These are phyloP conservation scores for Zygothrica quintamaculata DNA, from an alignment of 2,888 invertebrate species.

Conservation along the genomic window DNA sequence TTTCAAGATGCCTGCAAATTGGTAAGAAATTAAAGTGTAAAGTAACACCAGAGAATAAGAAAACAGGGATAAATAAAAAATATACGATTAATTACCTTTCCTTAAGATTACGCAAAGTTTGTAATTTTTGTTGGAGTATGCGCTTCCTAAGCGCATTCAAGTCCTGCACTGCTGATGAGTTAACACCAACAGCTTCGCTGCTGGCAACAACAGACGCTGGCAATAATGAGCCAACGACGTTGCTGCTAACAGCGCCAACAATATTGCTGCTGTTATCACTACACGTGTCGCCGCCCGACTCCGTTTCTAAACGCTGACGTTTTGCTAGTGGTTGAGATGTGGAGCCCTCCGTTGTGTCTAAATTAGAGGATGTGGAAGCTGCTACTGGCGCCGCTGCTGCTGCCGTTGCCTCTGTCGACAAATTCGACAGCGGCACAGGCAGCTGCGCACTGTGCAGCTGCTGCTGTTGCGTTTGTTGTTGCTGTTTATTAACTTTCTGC, in stretches of 20 bases:
- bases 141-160: slow-evolving; percentile 87
- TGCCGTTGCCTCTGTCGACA: slow-evolving; percentile 73
- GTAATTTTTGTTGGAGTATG: slow-evolving; percentile 89
- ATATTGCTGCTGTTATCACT: slow-evolving; percentile 48
- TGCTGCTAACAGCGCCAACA: slow-evolving; percentile 62
- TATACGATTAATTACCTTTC: slow-evolving; percentile 86
- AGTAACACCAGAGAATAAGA: neutral
- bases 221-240: slow-evolving; percentile 76
- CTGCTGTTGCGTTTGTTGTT: slow-evolving; percentile 51
- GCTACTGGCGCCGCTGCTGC: slow-evolving; percentile 52
- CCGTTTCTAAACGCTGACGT: slow-evolving; percentile 69
- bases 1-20: slow-evolving; percentile 88
- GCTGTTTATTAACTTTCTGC: slow-evolving; percentile 42
- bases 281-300: slow-evolving; percentile 27
- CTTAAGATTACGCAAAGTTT: slow-evolving; percentile 88
- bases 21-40: neutral
- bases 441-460: slow-evolving; percentile 74
- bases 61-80: neutral
- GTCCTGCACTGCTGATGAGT: slow-evolving; percentile 78
- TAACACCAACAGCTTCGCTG: slow-evolving; percentile 61
- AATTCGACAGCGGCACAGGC: slow-evolving; percentile 76
- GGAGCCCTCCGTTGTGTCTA: slow-evolving; percentile 47
- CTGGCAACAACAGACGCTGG: slow-evolving; percentile 75
- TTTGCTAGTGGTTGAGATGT: slow-evolving; percentile 64
- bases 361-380: slow-evolving; percentile 30